Conservation (phyloP, 2,113 vertebrate species). For the Solea senegalensis region DNA sequence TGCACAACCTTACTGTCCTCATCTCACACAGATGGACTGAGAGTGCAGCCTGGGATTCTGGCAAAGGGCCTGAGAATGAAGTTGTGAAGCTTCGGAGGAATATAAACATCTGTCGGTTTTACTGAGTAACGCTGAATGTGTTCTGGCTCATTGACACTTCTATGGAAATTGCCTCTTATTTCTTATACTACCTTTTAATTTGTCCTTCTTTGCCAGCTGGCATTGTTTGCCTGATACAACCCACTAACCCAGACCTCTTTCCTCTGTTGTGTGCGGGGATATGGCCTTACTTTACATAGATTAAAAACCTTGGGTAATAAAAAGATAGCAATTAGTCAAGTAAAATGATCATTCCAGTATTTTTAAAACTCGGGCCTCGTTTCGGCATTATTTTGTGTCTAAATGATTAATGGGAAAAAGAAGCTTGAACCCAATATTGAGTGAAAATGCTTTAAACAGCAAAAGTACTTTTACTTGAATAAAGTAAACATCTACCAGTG, state of each 20-base stretch:
- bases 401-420: neutral
- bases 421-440: neutral
- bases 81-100: slow-evolving; percentile 29
- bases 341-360: neutral
- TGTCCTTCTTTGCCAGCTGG: slow-evolving; percentile 55
- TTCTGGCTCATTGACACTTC: slow-evolving; percentile 63
- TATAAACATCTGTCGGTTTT: slow-evolving; percentile 58
- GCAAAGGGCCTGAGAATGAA: slow-evolving; percentile 26
- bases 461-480: slow-evolving; percentile 64
- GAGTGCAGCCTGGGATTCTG: slow-evolving; percentile 22
- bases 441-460: neutral
- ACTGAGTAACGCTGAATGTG: slow-evolving; percentile 53
- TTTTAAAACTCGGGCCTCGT: neutral
- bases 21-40: slow-evolving; percentile 32
- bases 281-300: neutral
- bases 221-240: slow-evolving; percentile 41
- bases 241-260: slow-evolving; percentile 34
- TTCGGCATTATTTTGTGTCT: neutral
- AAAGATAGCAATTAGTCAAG: too few relatives aligned
- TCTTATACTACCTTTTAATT: slow-evolving; percentile 58
- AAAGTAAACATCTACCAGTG: too few relatives aligned
- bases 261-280: neutral
- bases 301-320: too few relatives aligned
- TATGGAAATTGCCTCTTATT: slow-evolving; percentile 50
- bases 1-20: neutral